Conservation (phyloP, 2,113 vertebrate species). For the Mirza zaza region DNA sequence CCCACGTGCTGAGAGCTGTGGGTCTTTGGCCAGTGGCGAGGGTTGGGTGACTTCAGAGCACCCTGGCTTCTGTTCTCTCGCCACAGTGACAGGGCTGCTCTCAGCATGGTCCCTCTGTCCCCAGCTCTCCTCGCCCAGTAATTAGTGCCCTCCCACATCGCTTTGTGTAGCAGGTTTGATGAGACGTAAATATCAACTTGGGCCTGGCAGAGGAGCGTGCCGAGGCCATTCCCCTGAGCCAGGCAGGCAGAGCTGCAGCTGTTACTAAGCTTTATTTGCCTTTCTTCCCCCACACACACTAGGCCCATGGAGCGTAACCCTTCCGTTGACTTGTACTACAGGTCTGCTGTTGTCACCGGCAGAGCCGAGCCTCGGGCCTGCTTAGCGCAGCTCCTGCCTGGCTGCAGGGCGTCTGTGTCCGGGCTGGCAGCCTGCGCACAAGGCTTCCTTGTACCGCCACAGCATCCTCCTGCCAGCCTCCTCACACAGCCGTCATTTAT, state of each 20-base stretch:
- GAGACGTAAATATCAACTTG: not conserved
- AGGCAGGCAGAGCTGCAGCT: not conserved
- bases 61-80: not conserved
- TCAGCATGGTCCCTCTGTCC: not conserved
- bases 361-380: not conserved
- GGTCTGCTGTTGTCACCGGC: not conserved
- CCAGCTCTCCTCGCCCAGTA: not conserved
- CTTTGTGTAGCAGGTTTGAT: not conserved
- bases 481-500: accelerated
- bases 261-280: not conserved
- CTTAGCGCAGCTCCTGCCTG: too few relatives aligned
- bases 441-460: not conserved
- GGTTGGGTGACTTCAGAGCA: accelerated
- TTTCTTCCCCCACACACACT: accelerated
- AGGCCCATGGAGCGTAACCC: not conserved
- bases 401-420: accelerated
- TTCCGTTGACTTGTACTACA: not conserved
- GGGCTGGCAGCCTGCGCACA: not conserved
- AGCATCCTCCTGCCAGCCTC: too few relatives aligned
- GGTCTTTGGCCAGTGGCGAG: not conserved
- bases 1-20: not conserved
- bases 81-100: not conserved
- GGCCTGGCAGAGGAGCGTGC: not conserved
- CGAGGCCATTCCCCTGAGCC: not conserved
- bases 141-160: not conserved